Base-by-base conservation (phyloP, 2,797 vertebrate genomes). In the Remorina albescens region DNA sequence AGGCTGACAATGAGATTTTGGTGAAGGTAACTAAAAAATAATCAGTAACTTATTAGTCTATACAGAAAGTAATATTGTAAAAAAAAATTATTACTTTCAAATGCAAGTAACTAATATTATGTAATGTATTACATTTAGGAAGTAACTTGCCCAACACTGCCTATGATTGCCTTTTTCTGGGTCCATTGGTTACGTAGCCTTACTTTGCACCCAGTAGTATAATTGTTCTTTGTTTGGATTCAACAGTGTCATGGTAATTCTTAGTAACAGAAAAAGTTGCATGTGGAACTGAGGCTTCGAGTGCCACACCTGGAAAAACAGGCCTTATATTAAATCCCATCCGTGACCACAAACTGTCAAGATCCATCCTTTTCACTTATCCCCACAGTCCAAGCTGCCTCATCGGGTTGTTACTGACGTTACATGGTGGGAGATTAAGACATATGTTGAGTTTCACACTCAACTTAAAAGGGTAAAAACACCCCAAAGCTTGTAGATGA, bases 281-380 rank as follows among this genome's bases (percentile, higher is more conserved):
- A 85, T 72, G 58, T 80, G 61, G 51, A 81, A 28, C 30, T 54
- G 12, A 70, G 47, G 61, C 54, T 64, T 44, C 1, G 53, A 53
- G n/a, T 76, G 50, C 71, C 74, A 78, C 74, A 85, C 69, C 80
- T 89, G 86, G 88, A 90, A 84, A 83, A 85, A 82, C 63, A 70
- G 47, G 2, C 53, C 59, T 61, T 71, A 25, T 10, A 78, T 44
- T 78, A 28, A 86, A 78, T 77, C 75, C 86, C 61, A 74, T 64
- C 36, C 26, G 28, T 65, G 73, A 80, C 70, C 67, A 67, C 62
- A 74, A 81, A 72, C 76, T 82, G 82, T 79, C 79, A 76, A 57
- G 28, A 47, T 73, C 53, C 59, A 64, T 81, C 28, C 10, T 82
- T 67, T 65, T 70, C 58, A 67, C 32, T 41, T 66, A 58, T 12